A percentile compares a stretch with the other conserved stretches of the same genome.
Evolutionary conservation across 1,140 invertebrate species (phyloP).

Genomic region (Eurosta solidaginis): DNA sequence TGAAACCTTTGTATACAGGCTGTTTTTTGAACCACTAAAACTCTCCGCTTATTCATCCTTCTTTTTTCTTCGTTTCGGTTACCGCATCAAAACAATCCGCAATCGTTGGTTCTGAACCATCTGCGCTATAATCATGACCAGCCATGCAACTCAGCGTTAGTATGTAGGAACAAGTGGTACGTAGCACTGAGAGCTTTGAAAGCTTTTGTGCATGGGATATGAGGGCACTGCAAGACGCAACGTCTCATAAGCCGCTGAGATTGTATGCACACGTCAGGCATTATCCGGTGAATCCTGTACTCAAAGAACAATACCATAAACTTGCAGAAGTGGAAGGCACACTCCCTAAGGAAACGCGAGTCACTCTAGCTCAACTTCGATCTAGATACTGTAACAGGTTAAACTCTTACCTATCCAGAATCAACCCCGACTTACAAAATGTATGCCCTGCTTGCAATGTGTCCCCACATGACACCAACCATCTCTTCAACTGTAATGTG

Average conservation of each 20-base stretch:
- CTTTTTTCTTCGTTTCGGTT: slow-evolving; percentile 83
- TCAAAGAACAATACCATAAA: no score
- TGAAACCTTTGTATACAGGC: neutral
- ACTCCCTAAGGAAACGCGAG: no score
- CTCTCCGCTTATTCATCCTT: slow-evolving; percentile 69
- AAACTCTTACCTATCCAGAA: no score
- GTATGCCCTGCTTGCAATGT: no score
- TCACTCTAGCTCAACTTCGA: no score
- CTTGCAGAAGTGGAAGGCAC: no score
- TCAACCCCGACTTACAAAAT: no score
- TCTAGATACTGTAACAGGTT: no score
- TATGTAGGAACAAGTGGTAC: slow-evolving; percentile 90
- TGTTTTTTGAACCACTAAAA: neutral
- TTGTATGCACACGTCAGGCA: slow-evolving; percentile 93
- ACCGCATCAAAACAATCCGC: slow-evolving; percentile 82
- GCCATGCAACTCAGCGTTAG: slow-evolving; percentile 76
- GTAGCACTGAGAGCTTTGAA: slow-evolving; percentile 86
- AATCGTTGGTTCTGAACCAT: slow-evolving; percentile 64
- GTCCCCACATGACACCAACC: no score
- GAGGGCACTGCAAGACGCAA: slow-evolving; percentile 82
- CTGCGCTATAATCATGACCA: slow-evolving; percentile 67
- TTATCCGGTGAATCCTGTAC: no score
- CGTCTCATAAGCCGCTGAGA: slow-evolving; percentile 92
- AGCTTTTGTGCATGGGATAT: slow-evolving; percentile 91
- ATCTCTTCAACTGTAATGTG: no score